These are phyloP conservation scores for Neostethus bicornis DNA, from an alignment of 2,797 vertebrate species.

Conservation along the genomic window DNA sequence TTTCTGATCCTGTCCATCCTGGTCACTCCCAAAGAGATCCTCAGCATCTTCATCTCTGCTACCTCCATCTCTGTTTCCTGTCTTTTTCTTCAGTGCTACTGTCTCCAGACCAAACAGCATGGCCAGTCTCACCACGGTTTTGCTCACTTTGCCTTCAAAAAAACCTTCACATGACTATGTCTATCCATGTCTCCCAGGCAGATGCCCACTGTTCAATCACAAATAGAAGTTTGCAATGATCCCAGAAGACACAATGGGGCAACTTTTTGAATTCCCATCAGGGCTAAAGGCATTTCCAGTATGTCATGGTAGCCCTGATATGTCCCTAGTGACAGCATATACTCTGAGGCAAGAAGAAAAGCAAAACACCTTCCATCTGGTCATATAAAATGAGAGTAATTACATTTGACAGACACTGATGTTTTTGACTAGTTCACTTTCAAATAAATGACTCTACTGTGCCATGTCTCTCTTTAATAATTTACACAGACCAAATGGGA, in stretches of 20 bases:
- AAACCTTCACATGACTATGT: background rate
- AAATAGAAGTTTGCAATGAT: conserved; percentile 30
- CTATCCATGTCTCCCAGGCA: conserved; percentile 15
- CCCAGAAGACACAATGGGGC: conserved; percentile 31
- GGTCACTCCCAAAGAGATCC: too few species aligned
- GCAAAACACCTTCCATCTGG: conserved; percentile 2
- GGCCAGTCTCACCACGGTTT: too few species aligned
- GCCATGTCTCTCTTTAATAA: background rate
- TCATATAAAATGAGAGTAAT: background rate
- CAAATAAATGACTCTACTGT: background rate
- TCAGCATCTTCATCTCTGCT: too few species aligned
- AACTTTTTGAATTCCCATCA: conserved; percentile 10
- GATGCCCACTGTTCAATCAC: conserved; percentile 30
- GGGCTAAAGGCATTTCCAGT: conserved; percentile 21
- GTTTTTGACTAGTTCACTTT: conserved; percentile 1
- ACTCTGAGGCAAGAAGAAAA: conserved; percentile 1
- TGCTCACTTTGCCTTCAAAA: too few species aligned
- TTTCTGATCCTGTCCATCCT: too few species aligned
- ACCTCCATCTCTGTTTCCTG: too few species aligned
- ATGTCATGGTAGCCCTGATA: conserved; percentile 5
- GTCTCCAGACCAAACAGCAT: too few species aligned
- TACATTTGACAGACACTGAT: background rate
- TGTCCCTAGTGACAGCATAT: conserved; percentile 5
- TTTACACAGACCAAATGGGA: background rate
- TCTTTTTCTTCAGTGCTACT: too few species aligned